Conservation (phyloP, 2,888 invertebrate genomes). For the Imbricaverruca yamaguchii region DNA sequence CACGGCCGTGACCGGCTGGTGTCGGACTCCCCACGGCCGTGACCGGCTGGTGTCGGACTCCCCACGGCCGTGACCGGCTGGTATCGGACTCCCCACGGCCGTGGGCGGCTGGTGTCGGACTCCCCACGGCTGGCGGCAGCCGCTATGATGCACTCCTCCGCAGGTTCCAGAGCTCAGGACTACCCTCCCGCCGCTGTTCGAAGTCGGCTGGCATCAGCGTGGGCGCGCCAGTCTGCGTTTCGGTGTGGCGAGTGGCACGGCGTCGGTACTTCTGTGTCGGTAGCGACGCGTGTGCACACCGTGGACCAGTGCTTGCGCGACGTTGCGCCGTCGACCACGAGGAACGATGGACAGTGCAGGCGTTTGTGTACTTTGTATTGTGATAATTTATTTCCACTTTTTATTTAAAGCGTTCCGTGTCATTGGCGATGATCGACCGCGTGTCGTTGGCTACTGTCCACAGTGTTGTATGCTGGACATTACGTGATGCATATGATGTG, state of each 20-base stretch:
- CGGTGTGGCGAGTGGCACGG: neutral
- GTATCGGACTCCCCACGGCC: no score
- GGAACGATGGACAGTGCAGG: neutral
- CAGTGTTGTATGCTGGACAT: neutral
- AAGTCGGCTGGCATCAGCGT: no score
- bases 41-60: no score
- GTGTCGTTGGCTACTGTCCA: neutral
- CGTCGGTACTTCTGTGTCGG: neutral
- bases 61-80: no score
- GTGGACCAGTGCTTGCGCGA: neutral
- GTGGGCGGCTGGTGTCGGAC: no score
- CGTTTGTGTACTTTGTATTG: neutral
- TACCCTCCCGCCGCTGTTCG: neutral
- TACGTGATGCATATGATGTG: neutral
- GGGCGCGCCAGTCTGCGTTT: neutral
- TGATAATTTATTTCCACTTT: conserved; percentile 19
- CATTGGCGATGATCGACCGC: neutral
- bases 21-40: no score
- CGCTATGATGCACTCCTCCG: neutral
- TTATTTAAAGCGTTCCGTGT: neutral
- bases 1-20: no score
- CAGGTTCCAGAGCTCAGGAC: neutral
- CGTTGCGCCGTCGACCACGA: neutral
- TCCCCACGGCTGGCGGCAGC: no score
- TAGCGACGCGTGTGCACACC: neutral